Percentiles rank a stretch among this genome's conserved stretches.
Conservation (phyloP, 2,797 vertebrate species). For the Microctenopoma lineatum region DNA sequence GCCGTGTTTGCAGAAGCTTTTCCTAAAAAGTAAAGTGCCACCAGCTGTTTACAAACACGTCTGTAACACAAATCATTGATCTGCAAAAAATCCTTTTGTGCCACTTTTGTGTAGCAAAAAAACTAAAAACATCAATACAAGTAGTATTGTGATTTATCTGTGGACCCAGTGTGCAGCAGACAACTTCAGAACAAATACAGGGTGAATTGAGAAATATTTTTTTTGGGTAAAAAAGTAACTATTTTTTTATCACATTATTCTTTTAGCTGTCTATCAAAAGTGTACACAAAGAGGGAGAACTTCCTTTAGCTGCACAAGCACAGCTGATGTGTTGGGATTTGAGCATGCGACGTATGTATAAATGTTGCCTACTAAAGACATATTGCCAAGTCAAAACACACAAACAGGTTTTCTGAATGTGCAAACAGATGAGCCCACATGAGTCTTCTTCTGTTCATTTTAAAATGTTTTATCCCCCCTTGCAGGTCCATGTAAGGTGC, state of each 20-base stretch:
- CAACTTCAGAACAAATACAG: slow-evolving; percentile 42
- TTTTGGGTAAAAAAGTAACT: slow-evolving; percentile 19
- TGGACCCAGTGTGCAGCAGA: slow-evolving; percentile 31
- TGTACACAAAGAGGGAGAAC: slow-evolving; percentile 60
- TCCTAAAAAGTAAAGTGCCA: slow-evolving; percentile 52
- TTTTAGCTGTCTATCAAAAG: slow-evolving; percentile 48
- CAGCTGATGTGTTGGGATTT: slow-evolving; percentile 46
- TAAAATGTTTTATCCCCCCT: slow-evolving; percentile 39
- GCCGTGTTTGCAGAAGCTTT: slow-evolving; percentile 21
- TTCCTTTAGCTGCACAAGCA: slow-evolving; percentile 41
- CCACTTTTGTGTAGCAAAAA: slow-evolving; percentile 4
- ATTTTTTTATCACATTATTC: slow-evolving; percentile 17
- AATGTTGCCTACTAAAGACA: slow-evolving; percentile 43
- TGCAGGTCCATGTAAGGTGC: slow-evolving; percentile 14
- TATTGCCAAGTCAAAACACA: slow-evolving; percentile 58
- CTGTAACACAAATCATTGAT: slow-evolving; percentile 17
- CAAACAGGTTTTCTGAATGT: slow-evolving; percentile 60
- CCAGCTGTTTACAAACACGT: slow-evolving; percentile 40
- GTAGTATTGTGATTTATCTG: not conserved
- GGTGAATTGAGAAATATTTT: slow-evolving; percentile 38
- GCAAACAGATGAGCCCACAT: slow-evolving; percentile 54
- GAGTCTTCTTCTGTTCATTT: slow-evolving; percentile 37
- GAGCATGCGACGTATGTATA: slow-evolving; percentile 47
- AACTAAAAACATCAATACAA: slow-evolving; percentile 14
- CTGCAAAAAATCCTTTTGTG: slow-evolving; percentile 28